phyloP scores from a whole-genome alignment of 2,113 vertebrate genomes.

The Megaceryle maxima region DNA sequence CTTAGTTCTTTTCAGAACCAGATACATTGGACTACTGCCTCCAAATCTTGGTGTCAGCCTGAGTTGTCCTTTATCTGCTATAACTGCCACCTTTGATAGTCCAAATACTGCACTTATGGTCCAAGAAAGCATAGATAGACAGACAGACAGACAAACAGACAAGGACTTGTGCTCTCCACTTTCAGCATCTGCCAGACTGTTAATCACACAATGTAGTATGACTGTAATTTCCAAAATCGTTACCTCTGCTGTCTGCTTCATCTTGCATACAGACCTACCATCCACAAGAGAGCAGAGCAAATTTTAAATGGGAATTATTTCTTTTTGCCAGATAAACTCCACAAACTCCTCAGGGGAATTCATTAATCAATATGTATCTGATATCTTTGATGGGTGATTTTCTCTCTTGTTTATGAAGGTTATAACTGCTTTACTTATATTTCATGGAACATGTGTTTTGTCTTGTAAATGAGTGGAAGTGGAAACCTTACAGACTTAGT shows the following conservation, averaged over 20 bases:
- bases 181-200: not conserved
- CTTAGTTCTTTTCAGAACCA: not conserved
- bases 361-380: not conserved
- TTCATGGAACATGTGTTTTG: not conserved
- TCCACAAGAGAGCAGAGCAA: not conserved
- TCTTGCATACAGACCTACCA: not conserved
- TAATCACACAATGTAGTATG: not conserved
- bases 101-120: not conserved
- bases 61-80: not conserved
- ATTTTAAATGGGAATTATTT: not conserved
- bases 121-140: not conserved
- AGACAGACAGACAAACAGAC: not conserved
- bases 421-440: not conserved
- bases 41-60: not conserved
- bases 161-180: not conserved
- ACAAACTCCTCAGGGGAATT: not conserved
- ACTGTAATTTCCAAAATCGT: not conserved
- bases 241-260: not conserved
- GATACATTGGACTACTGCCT: not conserved
- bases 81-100: not conserved
- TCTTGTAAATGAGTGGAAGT: not conserved
- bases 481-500: not conserved
- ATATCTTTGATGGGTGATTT: not conserved
- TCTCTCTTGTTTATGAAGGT: not conserved
- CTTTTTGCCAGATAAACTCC: not conserved